Evolutionary conservation across 2,797 vertebrate species (phyloP).

Genomic region (Crossoptilon crossoptilon): DNA sequence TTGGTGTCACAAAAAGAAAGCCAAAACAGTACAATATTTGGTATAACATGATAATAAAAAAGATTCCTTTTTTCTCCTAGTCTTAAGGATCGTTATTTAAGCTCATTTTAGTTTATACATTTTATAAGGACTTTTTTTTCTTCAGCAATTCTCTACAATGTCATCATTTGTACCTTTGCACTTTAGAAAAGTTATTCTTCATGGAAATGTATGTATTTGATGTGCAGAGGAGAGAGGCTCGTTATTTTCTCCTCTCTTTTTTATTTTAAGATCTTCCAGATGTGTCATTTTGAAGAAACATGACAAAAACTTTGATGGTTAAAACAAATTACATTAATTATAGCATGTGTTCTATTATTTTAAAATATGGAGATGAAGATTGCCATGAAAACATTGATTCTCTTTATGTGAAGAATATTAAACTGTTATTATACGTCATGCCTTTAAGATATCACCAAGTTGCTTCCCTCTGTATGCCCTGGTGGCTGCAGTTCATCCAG

Average conservation of each 20-base stretch:
- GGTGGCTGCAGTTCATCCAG: background rate
- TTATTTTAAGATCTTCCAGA: background rate
- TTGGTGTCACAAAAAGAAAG: constrained; percentile 37
- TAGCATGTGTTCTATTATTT: background rate
- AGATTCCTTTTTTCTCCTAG: background rate
- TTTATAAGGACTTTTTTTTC: background rate
- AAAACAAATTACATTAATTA: background rate
- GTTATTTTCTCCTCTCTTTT: background rate
- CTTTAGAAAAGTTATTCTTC: background rate
- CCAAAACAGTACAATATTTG: background rate
- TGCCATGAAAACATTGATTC: background rate
- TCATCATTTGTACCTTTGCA: background rate
- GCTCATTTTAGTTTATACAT: background rate
- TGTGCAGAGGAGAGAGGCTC: background rate
- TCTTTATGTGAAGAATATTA: background rate
- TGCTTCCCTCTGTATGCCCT: rapidly evolving
- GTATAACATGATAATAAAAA: constrained; percentile 26
- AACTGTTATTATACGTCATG: background rate
- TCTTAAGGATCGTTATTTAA: constrained; percentile 29
- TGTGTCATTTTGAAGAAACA: background rate
- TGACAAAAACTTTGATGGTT: background rate
- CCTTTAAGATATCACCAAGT: background rate
- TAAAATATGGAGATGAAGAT: background rate
- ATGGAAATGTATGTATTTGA: background rate
- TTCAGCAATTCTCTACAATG: background rate